phyloP scores from a whole-genome alignment of 2,113 vertebrate species.

The Oreochromis tanganicae region DNA sequence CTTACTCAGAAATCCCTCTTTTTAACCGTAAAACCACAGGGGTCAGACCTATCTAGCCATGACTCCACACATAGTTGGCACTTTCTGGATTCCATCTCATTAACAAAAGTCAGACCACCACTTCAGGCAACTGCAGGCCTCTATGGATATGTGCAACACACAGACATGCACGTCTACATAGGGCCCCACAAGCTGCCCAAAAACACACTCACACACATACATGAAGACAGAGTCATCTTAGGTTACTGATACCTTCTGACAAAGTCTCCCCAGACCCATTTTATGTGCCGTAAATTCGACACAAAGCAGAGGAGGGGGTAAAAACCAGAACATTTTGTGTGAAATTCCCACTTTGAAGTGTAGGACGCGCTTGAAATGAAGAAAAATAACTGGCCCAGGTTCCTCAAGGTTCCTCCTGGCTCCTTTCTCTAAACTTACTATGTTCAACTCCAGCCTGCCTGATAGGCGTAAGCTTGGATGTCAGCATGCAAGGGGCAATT shows the following conservation, averaged over 20 bases:
- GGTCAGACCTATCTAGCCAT: slow-evolving; percentile 24
- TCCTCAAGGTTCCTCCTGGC: slow-evolving; percentile 43
- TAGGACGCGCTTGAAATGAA: slow-evolving; percentile 33
- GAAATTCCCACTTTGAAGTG: slow-evolving; percentile 58
- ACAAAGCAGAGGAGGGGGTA: slow-evolving; percentile 14
- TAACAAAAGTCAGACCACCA: slow-evolving; percentile 48
- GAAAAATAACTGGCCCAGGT: slow-evolving; percentile 38
- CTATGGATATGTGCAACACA: slow-evolving; percentile 15
- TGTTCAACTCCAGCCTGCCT: slow-evolving; percentile 16
- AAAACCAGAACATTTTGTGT: slow-evolving; percentile 34
- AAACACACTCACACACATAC: background rate
- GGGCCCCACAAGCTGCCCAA: background rate
- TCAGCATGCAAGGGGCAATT: slow-evolving; percentile 22
- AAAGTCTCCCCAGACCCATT: slow-evolving; percentile 12
- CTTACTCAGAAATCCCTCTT: slow-evolving; percentile 5
- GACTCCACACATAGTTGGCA: background rate
- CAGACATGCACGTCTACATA: background rate
- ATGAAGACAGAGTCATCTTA: slow-evolving; percentile 16
- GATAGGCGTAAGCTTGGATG: slow-evolving; percentile 16
- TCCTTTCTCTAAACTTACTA: slow-evolving; percentile 28
- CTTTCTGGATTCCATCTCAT: slow-evolving; percentile 41
- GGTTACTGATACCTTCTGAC: slow-evolving; percentile 34
- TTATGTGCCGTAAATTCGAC: slow-evolving; percentile 33
- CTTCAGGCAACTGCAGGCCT: background rate
- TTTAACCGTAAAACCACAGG: slow-evolving; percentile 24